Evolutionary conservation across 2,113 vertebrate genomes (phyloP).

Genomic region (Heterochromis multidens): DNA sequence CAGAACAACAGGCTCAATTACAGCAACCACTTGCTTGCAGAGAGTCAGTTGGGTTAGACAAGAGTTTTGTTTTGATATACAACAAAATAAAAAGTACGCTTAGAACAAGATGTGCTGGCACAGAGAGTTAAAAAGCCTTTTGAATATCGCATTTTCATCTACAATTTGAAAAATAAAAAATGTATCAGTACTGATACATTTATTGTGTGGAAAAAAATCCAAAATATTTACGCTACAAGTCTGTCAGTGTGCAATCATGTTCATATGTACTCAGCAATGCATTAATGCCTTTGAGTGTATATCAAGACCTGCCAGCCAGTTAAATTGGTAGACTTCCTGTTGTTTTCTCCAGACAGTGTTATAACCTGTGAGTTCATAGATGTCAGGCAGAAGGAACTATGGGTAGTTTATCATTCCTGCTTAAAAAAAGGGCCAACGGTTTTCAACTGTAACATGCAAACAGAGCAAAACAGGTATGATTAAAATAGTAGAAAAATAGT

Average conservation of each 20-base stretch:
- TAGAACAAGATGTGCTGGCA: too few species aligned
- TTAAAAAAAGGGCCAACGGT: not conserved
- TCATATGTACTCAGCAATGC: not conserved
- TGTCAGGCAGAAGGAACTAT: slow-evolving; percentile 27
- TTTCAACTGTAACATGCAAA: not conserved
- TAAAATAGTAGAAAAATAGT: too few species aligned
- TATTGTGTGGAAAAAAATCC: not conserved
- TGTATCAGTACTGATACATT: not conserved
- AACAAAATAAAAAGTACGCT: too few species aligned
- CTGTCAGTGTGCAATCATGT: not conserved
- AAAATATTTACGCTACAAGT: not conserved
- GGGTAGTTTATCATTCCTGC: slow-evolving; percentile 6
- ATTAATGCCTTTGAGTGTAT: not conserved
- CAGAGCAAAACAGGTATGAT: not conserved
- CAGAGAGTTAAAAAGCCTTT: too few species aligned
- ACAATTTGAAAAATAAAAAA: not conserved
- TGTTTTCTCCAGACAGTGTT: not conserved
- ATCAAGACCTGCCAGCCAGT: not conserved
- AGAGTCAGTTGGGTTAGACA: too few species aligned
- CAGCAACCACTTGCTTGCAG: too few species aligned
- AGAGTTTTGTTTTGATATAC: too few species aligned
- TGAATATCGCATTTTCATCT: not conserved
- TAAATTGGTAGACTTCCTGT: slow-evolving; percentile 54
- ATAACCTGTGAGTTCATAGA: slow-evolving; percentile 36
- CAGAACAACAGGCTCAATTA: too few species aligned